Conservation (phyloP, 2,888 invertebrate species). For the Megamerina dolium region DNA sequence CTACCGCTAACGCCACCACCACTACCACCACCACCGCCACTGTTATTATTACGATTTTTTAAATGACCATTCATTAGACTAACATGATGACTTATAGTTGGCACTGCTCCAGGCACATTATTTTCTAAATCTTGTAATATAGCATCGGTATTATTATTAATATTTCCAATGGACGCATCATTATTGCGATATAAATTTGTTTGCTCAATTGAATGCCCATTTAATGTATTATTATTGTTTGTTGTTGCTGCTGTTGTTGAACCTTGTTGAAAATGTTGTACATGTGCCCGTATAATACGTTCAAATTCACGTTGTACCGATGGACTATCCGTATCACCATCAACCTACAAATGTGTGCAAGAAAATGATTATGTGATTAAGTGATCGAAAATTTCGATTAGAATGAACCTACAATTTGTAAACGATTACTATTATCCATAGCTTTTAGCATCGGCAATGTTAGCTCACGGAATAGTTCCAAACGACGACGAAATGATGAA, state of each 20-base stretch:
- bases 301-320: slow-evolving; percentile 75
- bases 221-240: too few species aligned
- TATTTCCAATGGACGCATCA: background rate
- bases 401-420: slow-evolving; percentile 67
- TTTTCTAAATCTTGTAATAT: slow-evolving; percentile 47
- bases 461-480: slow-evolving; percentile 81
- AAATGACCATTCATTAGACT: slow-evolving; percentile 49
- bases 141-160: slow-evolving; percentile 37
- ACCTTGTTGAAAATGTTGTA: slow-evolving; percentile 54
- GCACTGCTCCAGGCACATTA: slow-evolving; percentile 47
- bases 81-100: slow-evolving; percentile 50
- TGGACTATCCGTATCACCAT: slow-evolving; percentile 76
- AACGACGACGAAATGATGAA: slow-evolving; percentile 72
- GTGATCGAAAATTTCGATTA: background rate
- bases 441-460: slow-evolving; percentile 84
- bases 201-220: background rate
- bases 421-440: slow-evolving; percentile 72
- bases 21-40: too few species aligned
- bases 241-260: slow-evolving; percentile 18
- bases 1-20: too few species aligned
- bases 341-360: slow-evolving; percentile 55
- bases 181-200: background rate
- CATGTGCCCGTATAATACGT: slow-evolving; percentile 62
- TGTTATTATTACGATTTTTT: slow-evolving; percentile 33
- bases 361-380: too few species aligned